Conservation (phyloP, 2,113 vertebrate genomes). For the Syngnathus floridae region DNA sequence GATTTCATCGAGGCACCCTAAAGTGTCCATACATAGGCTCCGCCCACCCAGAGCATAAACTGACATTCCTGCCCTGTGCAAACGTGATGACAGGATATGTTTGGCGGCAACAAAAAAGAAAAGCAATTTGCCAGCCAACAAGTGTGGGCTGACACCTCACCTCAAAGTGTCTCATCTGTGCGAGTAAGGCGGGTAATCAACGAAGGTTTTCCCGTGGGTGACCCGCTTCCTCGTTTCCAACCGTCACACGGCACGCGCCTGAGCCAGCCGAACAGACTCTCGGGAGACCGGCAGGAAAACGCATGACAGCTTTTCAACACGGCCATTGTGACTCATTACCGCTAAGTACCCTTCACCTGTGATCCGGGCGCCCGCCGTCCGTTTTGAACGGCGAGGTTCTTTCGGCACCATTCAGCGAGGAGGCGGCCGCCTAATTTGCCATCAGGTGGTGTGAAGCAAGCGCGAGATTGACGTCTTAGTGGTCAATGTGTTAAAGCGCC, state of each 20-base stretch:
- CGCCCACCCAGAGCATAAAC: background rate
- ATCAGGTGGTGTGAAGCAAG: background rate
- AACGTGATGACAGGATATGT: background rate
- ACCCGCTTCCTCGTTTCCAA: slow-evolving; percentile 18
- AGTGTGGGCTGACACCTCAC: background rate
- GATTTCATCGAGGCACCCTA: too few species aligned
- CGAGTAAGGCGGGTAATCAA: slow-evolving; percentile 29
- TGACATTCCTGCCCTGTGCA: background rate
- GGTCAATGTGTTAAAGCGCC: background rate
- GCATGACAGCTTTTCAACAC: background rate
- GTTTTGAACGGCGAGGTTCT: background rate
- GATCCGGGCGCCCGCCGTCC: background rate
- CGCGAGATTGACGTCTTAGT: background rate
- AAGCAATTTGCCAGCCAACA: slow-evolving; percentile 14
- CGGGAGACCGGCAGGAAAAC: background rate
- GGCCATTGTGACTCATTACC: background rate
- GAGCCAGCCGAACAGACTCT: background rate
- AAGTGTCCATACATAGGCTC: too few species aligned
- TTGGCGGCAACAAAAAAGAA: slow-evolving; percentile 1
- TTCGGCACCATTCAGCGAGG: background rate
- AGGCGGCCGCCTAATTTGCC: background rate
- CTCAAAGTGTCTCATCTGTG: slow-evolving; percentile 38
- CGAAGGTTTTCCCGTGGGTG: background rate
- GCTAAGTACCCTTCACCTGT: background rate
- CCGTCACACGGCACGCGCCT: background rate